These are phyloP conservation scores for Nasonovia ribisnigri DNA, from an alignment of 2,888 invertebrate genomes.

Conservation along the genomic window DNA sequence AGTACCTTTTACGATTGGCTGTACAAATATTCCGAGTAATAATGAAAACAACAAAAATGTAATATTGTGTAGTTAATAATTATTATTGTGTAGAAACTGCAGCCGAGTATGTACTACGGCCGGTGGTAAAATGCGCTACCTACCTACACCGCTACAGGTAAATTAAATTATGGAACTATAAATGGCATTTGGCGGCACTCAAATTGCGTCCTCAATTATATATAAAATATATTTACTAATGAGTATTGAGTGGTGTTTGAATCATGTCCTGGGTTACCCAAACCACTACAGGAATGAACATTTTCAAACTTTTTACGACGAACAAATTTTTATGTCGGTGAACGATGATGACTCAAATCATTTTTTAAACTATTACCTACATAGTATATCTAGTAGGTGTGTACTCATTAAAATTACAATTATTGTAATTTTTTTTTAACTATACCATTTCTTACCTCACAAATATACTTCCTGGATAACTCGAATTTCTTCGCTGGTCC, in stretches of 20 bases:
- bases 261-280: background rate
- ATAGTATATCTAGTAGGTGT: background rate
- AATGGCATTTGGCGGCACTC: background rate
- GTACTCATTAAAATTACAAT: background rate
- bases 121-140: background rate
- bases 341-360: background rate
- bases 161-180: background rate
- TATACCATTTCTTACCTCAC: background rate
- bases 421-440: background rate
- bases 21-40: background rate
- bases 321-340: background rate
- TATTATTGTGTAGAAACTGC: background rate
- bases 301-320: background rate
- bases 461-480: background rate
- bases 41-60: background rate
- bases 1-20: background rate
- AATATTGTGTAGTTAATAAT: background rate
- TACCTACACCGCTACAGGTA: background rate
- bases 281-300: background rate
- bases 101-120: background rate
- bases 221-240: background rate
- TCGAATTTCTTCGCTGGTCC: background rate
- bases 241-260: background rate
- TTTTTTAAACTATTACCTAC: background rate
- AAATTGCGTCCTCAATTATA: background rate